Evolutionary conservation across 2,888 invertebrate genomes (phyloP).

Genomic region (Gasteruption jaculator): DNA sequence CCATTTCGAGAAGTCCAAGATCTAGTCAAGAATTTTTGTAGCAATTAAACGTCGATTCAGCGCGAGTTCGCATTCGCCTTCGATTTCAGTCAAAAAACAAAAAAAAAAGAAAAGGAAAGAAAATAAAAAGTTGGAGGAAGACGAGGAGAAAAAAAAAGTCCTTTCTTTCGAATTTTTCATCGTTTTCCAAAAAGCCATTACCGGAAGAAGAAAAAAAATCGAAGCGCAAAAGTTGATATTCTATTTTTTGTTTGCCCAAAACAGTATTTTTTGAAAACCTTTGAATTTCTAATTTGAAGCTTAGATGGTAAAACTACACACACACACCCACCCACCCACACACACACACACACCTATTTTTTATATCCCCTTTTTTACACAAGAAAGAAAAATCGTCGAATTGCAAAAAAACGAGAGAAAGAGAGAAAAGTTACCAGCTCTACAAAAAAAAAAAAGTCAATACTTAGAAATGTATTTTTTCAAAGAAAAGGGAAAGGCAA

Average conservation of each 20-base stretch:
- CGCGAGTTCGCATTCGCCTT: slow-evolving; percentile 12
- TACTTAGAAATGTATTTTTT: too few species aligned
- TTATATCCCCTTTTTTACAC: too few species aligned
- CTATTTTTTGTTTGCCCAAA: slow-evolving; percentile 36
- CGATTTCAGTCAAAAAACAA: too few species aligned
- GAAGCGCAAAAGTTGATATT: slow-evolving; percentile 10
- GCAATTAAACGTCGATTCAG: neutral
- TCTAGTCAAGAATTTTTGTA: too few species aligned
- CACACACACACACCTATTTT: too few species aligned
- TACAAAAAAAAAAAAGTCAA: neutral
- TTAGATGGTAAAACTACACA: too few species aligned
- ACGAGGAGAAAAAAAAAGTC: slow-evolving; percentile 5
- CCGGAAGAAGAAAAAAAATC: neutral
- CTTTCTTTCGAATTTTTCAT: slow-evolving; percentile 5
- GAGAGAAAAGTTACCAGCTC: slow-evolving; percentile 1
- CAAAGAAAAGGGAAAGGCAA: too few species aligned
- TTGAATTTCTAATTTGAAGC: too few species aligned
- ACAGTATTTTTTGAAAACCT: slow-evolving; percentile 40
- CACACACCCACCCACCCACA: too few species aligned
- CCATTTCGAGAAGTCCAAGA: too few species aligned
- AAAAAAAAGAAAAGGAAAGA: neutral
- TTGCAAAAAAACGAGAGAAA: neutral
- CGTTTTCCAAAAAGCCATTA: neutral
- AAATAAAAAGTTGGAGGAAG: slow-evolving; percentile 2
- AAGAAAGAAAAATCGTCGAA: too few species aligned